Percentiles rank a stretch among this genome's conserved stretches.
phyloP scores from a whole-genome alignment of 2,113 vertebrate species.

The Sus scrofa region T2T-Sscrofa CM000816.6:37372001-37372500 shows the following conservation, averaged over 20 bases:
- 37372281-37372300: background rate
- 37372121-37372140: background rate
- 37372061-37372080: background rate
- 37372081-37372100: background rate
- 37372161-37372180: background rate
- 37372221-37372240: background rate
- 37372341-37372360: too few species aligned
- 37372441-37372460: too few species aligned
- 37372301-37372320: background rate
- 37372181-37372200: background rate
- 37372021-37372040: background rate
- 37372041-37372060: background rate
- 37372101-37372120: background rate
- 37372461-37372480: too few species aligned
- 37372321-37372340: too few species aligned
- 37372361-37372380: too few species aligned
- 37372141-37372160: background rate
- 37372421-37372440: too few species aligned
- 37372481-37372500: too few species aligned
- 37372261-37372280: background rate
- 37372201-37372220: conserved; percentile 3
- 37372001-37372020: background rate
- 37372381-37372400: too few species aligned
- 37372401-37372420: too few species aligned
- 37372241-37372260: background rate